Evolutionary conservation across 2,113 vertebrate genomes (phyloP).

Genomic region (Leuciscus idus): DNA sequence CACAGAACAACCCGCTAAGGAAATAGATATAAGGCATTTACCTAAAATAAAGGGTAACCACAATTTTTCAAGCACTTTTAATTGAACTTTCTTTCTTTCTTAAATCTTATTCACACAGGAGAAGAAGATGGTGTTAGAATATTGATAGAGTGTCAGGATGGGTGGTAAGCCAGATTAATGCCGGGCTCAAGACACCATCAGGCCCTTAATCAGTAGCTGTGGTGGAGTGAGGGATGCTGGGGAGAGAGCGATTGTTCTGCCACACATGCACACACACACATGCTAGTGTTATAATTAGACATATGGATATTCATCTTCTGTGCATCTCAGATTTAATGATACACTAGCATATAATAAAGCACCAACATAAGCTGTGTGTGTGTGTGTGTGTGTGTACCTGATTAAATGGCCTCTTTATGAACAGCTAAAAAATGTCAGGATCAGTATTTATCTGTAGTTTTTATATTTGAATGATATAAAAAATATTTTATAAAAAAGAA

Average conservation of each 20-base stretch:
- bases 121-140: constrained; percentile 42
- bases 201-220: constrained; percentile 46
- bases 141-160: constrained; percentile 42
- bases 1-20: constrained; percentile 89
- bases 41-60: too few relatives aligned
- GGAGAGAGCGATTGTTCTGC: constrained; percentile 49
- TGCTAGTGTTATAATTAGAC: constrained; percentile 49
- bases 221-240: constrained; percentile 32
- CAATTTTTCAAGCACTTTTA: background rate
- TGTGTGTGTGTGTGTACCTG: constrained; percentile 13
- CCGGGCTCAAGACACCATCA: constrained; percentile 48
- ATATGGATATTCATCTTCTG: constrained; percentile 51
- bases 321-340: constrained; percentile 61
- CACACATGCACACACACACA: constrained; percentile 23
- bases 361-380: constrained; percentile 63
- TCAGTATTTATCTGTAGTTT: background rate
- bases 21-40: constrained; percentile 44
- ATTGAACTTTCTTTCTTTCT: background rate
- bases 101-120: constrained; percentile 13
- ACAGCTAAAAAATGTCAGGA: background rate
- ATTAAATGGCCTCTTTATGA: background rate
- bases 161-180: constrained; percentile 51
- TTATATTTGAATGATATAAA: background rate
- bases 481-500: too few relatives aligned
- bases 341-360: constrained; percentile 70